Conservation (phyloP, 2,113 vertebrate genomes). For the Corythornis cristatus region DNA sequence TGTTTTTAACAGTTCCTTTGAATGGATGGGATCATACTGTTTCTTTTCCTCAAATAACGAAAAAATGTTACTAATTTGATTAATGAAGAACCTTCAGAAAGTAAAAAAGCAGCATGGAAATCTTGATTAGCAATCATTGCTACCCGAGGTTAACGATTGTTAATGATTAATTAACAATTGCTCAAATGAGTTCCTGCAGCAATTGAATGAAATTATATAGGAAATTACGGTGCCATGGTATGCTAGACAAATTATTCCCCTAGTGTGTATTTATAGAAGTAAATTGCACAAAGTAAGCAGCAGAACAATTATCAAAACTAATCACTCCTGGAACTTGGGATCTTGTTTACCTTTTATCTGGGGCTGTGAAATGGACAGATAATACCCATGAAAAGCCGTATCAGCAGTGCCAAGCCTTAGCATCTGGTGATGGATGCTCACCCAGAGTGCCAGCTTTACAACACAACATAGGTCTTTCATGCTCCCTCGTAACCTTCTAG, state of each 20-base stretch:
- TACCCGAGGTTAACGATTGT: conserved; percentile 52
- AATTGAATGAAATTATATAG: conserved; percentile 68
- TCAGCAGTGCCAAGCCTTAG: neutral
- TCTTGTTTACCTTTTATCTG: conserved; percentile 59
- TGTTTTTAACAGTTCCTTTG: neutral
- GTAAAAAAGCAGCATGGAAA: conserved; percentile 43
- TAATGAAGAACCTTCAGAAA: conserved; percentile 41
- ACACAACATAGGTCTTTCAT: neutral
- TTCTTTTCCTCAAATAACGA: neutral
- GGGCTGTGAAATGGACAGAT: conserved; percentile 11
- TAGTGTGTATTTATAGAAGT: conserved; percentile 27
- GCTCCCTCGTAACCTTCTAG: neutral
- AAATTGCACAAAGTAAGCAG: conserved; percentile 51
- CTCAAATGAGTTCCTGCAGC: conserved; percentile 70
- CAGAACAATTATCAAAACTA: conserved; percentile 60
- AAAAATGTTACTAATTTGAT: conserved; percentile 54
- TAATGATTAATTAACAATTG: conserved; percentile 74
- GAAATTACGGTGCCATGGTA: conserved; percentile 59
- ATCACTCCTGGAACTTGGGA: conserved; percentile 47
- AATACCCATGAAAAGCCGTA: conserved; percentile 14
- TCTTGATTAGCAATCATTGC: conserved; percentile 71
- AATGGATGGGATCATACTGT: neutral
- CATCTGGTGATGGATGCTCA: neutral
- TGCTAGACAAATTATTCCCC: conserved; percentile 57
- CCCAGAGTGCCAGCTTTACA: neutral